Conservation (phyloP, 2,113 vertebrate species). For the Origma solitaria region DNA sequence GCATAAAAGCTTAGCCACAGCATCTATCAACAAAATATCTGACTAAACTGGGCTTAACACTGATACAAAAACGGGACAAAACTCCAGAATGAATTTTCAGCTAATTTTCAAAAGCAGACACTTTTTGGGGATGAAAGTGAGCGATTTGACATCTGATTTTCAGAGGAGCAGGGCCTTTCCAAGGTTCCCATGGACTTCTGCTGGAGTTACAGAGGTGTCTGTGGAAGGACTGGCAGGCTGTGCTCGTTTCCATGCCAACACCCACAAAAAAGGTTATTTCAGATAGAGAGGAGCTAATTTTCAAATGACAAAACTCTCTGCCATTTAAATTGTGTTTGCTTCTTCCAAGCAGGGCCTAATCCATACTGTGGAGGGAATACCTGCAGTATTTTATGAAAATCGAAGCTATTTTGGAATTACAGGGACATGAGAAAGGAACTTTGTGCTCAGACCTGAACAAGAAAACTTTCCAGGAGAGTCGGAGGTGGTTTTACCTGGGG, state of each 20-base stretch:
- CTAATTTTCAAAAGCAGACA: not conserved
- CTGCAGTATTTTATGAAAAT: not conserved
- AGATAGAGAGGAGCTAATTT: not conserved
- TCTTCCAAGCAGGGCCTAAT: not conserved
- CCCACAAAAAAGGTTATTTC: not conserved
- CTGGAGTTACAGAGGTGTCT: not conserved
- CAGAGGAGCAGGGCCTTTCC: not conserved
- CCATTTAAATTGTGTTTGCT: not conserved
- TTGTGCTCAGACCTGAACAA: not conserved
- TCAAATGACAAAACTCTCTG: conserved; percentile 2
- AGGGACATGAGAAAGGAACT: not conserved
- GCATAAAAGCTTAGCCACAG: not conserved
- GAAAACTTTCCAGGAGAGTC: not conserved
- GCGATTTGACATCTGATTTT: not conserved
- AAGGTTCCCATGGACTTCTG: not conserved
- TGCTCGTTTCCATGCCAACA: conserved; percentile 6
- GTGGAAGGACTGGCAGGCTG: not conserved
- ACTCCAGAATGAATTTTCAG: not conserved
- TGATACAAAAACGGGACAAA: not conserved
- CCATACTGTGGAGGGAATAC: not conserved
- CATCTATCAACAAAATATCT: not conserved
- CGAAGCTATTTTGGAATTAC: not conserved
- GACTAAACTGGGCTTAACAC: not conserved
- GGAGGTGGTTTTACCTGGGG: not conserved
- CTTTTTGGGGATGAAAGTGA: not conserved